Evolutionary conservation across 2,797 vertebrate genomes (phyloP).

Genomic region (Masticophis lateralis): DNA sequence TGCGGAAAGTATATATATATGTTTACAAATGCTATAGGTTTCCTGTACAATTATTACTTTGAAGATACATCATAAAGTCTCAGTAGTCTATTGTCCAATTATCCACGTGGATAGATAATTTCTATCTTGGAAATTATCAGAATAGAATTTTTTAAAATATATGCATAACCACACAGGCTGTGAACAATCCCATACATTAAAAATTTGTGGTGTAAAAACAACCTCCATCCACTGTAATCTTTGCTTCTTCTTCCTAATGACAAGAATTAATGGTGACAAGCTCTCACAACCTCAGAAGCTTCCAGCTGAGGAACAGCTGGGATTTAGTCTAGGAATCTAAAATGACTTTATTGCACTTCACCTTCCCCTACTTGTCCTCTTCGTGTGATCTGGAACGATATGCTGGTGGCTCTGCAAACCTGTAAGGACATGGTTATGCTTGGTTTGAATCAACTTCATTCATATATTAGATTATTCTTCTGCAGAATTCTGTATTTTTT

Average conservation of each 20-base stretch:
- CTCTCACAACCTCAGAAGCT: neutral
- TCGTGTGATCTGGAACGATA: neutral
- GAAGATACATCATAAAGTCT: neutral
- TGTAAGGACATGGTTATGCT: neutral
- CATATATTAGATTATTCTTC: neutral
- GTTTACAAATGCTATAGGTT: neutral
- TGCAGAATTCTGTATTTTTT: neutral
- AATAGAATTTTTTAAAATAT: neutral
- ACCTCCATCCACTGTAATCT: neutral
- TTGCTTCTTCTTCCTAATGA: neutral
- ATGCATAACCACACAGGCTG: neutral
- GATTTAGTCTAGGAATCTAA: neutral
- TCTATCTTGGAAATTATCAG: neutral
- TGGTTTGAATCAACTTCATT: neutral
- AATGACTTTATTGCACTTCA: neutral
- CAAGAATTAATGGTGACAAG: neutral
- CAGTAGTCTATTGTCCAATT: neutral
- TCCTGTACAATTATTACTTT: neutral
- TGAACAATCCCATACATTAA: neutral
- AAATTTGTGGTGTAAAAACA: neutral
- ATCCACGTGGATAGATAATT: neutral
- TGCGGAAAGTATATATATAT: neutral
- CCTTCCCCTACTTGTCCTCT: neutral
- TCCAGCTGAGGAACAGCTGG: neutral
- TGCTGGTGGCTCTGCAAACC: neutral